Conservation (phyloP, 2,113 vertebrate species). For the Anguilla japonica region DNA sequence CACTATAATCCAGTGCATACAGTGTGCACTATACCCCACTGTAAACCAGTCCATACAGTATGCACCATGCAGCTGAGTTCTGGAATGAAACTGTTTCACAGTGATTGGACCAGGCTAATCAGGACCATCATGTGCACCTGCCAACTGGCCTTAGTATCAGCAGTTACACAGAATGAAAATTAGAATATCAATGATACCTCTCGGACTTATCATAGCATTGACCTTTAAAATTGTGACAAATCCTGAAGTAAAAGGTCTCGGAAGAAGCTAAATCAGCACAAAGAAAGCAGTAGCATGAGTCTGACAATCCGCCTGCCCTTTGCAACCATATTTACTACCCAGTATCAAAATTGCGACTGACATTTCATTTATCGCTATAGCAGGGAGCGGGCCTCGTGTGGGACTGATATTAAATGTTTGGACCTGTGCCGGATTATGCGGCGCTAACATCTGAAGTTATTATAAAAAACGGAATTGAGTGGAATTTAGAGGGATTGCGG, state of each 20-base stretch:
- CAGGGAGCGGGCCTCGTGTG: too few relatives aligned
- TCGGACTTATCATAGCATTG: not conserved
- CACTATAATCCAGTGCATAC: too few relatives aligned
- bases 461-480: not conserved
- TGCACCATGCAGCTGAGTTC: too few relatives aligned
- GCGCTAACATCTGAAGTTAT: not conserved
- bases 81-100: not conserved
- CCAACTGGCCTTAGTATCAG: not conserved
- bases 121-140: not conserved
- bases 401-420: not conserved
- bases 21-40: too few relatives aligned
- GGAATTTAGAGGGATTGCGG: not conserved
- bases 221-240: not conserved
- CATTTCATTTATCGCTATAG: not conserved
- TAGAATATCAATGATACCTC: not conserved
- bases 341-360: not conserved
- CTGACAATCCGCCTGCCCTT: not conserved
- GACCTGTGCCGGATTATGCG: not conserved
- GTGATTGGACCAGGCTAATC: not conserved
- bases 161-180: not conserved
- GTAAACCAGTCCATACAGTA: too few relatives aligned
- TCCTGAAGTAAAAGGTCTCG: not conserved
- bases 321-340: not conserved
- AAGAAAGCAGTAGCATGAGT: not conserved
- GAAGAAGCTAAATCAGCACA: not conserved